Evolutionary conservation across 1,140 invertebrate species (phyloP).

Genomic region (Drosophila lowei): DNA sequence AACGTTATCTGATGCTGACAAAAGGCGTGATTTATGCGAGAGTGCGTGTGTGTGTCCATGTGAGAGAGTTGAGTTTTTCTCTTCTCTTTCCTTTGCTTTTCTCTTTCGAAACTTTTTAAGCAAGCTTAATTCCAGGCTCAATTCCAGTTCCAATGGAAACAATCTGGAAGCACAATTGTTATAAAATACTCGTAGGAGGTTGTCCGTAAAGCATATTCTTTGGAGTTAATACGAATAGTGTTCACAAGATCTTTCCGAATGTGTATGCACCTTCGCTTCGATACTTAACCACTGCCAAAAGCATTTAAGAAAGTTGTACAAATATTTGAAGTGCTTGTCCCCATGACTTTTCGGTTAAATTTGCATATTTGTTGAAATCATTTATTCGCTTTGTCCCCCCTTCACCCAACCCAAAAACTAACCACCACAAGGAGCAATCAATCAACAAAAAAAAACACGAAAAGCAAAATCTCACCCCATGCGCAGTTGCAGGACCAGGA

Average conservation of each 20-base stretch:
- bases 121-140: background rate
- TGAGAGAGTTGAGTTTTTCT: background rate
- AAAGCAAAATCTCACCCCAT: slow-evolving; percentile 7
- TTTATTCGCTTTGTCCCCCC: slow-evolving; percentile 22
- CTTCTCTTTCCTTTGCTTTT: background rate
- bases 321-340: too few species aligned
- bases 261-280: too few species aligned
- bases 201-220: too few species aligned
- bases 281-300: too few species aligned
- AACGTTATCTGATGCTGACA: slow-evolving; percentile 70
- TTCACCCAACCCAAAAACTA: background rate
- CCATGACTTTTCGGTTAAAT: slow-evolving; percentile 4
- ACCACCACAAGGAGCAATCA: slow-evolving; percentile 34
- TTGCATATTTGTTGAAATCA: slow-evolving; percentile 24
- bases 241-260: too few species aligned
- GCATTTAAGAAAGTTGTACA: too few species aligned
- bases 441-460: slow-evolving; percentile 30
- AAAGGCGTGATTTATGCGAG: slow-evolving; percentile 68
- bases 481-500: slow-evolving; percentile 17
- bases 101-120: background rate
- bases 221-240: too few species aligned
- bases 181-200: too few species aligned
- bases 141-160: background rate
- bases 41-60: background rate
- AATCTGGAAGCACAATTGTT: too few species aligned